Percentiles rank a stretch among this genome's conserved stretches.
Conservation (phyloP, 1,140 invertebrate genomes). For the Leucophenga varia region DNA sequence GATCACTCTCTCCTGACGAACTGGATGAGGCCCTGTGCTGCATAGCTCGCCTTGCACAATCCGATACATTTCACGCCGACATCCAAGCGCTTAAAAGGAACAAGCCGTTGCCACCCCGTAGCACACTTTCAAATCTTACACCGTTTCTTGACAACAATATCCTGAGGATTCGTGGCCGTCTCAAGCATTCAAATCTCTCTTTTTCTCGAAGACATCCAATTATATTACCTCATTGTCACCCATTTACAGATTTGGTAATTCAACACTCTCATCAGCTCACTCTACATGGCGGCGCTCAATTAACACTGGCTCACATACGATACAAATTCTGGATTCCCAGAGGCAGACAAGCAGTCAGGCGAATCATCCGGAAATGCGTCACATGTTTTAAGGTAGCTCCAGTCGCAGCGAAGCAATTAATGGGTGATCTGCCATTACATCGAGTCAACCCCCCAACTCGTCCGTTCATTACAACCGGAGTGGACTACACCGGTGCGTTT, state of each 20-base stretch:
- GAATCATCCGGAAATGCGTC: too few species aligned
- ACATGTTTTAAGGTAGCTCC: neutral
- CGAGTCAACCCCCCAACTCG: constrained; percentile 26
- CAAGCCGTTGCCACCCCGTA: too few species aligned
- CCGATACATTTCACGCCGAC: too few species aligned
- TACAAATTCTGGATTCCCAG: constrained; percentile 1
- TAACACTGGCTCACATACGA: neutral
- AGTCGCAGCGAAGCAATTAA: neutral
- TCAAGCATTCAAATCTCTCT: too few species aligned
- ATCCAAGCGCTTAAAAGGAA: too few species aligned
- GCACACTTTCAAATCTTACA: too few species aligned
- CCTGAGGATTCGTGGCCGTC: too few species aligned
- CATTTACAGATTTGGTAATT: too few species aligned
- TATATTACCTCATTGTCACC: neutral
- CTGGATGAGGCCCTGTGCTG: too few species aligned
- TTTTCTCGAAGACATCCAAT: neutral
- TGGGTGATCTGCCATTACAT: constrained; percentile 10
- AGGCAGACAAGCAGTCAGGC: neutral
- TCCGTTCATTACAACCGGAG: constrained; percentile 31
- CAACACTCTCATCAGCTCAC: neutral
- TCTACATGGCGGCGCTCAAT: neutral
- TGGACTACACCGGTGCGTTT: constrained; percentile 47
- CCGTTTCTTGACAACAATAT: too few species aligned
- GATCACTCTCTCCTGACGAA: too few species aligned
- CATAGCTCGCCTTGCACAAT: too few species aligned